Evolutionary conservation across 1,140 invertebrate genomes (phyloP).

Genomic region (Nasonia vitripennis): DNA sequence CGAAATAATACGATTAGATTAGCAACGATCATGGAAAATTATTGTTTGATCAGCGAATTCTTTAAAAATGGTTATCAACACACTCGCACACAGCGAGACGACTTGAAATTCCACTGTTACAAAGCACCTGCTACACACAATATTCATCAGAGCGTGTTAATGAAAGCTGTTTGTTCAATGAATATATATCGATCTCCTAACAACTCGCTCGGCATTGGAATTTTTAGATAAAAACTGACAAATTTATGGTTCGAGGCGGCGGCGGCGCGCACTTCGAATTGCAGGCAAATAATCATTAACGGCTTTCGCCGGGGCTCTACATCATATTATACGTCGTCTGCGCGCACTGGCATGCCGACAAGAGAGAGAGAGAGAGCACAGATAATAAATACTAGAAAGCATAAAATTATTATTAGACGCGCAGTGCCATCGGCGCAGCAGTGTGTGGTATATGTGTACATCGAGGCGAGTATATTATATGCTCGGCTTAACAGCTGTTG

Average conservation of each 20-base stretch:
- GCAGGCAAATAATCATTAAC: neutral
- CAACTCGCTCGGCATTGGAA: neutral
- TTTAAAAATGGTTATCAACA: too few relatives aligned
- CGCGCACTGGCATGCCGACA: neutral
- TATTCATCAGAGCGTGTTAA: too few relatives aligned
- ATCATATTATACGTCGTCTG: neutral
- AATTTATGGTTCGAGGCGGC: neutral
- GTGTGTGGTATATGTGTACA: neutral
- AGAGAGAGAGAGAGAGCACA: neutral
- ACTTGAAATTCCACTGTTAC: too few relatives aligned
- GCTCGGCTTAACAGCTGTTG: neutral
- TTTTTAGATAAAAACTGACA: neutral
- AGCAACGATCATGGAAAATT: too few relatives aligned
- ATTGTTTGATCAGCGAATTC: too few relatives aligned
- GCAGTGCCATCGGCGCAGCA: neutral
- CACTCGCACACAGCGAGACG: too few relatives aligned
- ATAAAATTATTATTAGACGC: neutral
- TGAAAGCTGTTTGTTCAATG: neutral
- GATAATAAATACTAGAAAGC: neutral
- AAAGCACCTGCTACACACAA: too few relatives aligned
- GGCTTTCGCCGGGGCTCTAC: neutral
- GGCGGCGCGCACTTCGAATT: neutral
- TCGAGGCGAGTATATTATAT: neutral
- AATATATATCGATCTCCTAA: neutral
- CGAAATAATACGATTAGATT: too few relatives aligned